Evolutionary conservation across 2,888 invertebrate genomes (phyloP).

Genomic region (Spicauda simplicius): DNA sequence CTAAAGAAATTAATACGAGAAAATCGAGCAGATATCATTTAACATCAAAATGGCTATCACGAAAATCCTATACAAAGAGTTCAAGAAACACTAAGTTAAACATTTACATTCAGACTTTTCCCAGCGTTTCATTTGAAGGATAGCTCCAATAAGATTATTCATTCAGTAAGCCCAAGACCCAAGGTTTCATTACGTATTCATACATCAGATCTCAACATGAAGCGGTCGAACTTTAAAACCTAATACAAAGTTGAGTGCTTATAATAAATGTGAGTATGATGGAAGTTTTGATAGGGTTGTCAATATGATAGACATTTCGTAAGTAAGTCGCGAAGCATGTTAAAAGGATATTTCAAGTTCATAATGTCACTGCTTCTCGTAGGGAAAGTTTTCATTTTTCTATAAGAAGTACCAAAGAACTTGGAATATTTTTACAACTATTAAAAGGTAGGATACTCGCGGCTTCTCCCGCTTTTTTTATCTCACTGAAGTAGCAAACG

Average conservation of each 20-base stretch:
- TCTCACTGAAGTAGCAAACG: no score
- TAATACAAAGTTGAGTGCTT: conserved; percentile 16
- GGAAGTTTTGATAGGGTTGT: neutral
- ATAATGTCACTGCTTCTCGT: neutral
- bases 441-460: no score
- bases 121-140: conserved; percentile 14
- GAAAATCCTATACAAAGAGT: no score
- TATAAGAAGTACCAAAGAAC: no score
- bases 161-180: conserved; percentile 1
- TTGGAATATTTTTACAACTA: no score
- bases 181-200: conserved; percentile 32
- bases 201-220: conserved; percentile 23
- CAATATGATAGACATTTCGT: neutral
- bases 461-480: no score
- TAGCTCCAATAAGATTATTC: conserved; percentile 21
- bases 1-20: no score
- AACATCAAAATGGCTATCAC: no score
- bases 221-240: conserved; percentile 8
- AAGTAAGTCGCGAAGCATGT: neutral
- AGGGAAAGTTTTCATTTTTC: no score
- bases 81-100: neutral
- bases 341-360: neutral
- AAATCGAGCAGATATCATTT: no score
- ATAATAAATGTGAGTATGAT: neutral
- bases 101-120: neutral